Percentiles rank a stretch among this genome's conserved stretches.
Evolutionary conservation across 1,140 invertebrate genomes (phyloP).

Genomic region (Papilio helenus): DNA sequence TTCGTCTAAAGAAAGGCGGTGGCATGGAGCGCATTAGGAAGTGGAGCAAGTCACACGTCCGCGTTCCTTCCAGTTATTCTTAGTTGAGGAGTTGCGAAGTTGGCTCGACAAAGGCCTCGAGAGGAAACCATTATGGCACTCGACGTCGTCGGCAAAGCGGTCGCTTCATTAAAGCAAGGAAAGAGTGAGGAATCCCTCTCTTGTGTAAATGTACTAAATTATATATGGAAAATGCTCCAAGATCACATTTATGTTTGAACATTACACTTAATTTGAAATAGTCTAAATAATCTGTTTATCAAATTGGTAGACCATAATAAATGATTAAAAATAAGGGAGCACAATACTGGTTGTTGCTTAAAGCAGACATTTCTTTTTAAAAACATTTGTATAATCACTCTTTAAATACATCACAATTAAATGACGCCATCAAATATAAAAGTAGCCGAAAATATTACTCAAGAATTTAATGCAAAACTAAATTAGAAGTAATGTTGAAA

Average conservation of each 20-base stretch:
- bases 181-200: constrained; percentile 47
- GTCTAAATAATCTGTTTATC: neutral
- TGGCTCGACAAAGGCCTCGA: constrained; percentile 70
- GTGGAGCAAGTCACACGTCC: constrained; percentile 48
- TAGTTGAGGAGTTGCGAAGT: constrained; percentile 69
- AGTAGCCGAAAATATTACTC: neutral
- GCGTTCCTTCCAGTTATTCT: constrained; percentile 66
- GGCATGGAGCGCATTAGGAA: constrained; percentile 30
- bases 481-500: neutral
- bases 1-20: neutral
- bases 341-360: too few relatives aligned
- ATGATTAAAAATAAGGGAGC: neutral
- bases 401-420: neutral
- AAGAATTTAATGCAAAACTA: neutral
- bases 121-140: constrained; percentile 78
- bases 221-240: constrained; percentile 28
- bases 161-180: constrained; percentile 70
- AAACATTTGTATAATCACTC: neutral
- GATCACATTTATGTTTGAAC: neutral
- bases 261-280: too few relatives aligned
- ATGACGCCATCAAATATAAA: neutral
- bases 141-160: constrained; percentile 62
- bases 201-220: constrained; percentile 4
- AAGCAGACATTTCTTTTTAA: neutral
- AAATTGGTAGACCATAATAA: neutral